Evolutionary conservation across 2,797 vertebrate species (phyloP), one percentile per base, ranked within the genome.

Genomic region (Cyclopterus lumpus): DNA sequence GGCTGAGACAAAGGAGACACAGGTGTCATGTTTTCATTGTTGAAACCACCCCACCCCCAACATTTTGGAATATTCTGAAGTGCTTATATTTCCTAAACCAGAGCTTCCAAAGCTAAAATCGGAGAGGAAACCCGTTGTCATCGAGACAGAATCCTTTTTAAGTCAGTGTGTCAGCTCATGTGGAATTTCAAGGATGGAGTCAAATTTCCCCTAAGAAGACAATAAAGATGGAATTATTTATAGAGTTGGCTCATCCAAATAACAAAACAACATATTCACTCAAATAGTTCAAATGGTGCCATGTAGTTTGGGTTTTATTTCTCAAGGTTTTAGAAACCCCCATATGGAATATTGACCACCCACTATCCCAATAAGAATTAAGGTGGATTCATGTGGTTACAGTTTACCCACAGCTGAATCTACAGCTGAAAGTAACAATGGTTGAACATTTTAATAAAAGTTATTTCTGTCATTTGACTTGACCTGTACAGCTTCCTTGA

Each of bases 1-100:
- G 64, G 51, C 38, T 26, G 48, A 30, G 16, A 38, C 28, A 49
- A 59, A 4, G 16, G 10, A 70, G 57, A 70, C 48, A n/a, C 16
- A 36, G 11, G 26, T 66, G 61, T 44, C 38, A 22, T 30, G 62
- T 64, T 82, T 42, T 77, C 26, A 42, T 7, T 16, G 32, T 8
- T 44, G 44, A 61, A 32, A 32, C 6, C 32, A 7, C 32, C 7
- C 32, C 32, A 32, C 28, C 24, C 28, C 28, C 4, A 32, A 32
- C 30, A 30, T 32, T 32, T 32, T 32, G 32, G 32, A 32, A 32
- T 32, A 44, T 62, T 64, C 44, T 69, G n/a, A 67, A 30, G 36
- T 15, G 12, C 28, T 61, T 9, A 2, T 28, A 54, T 60, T 46
- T 36, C 48, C 55, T 14, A 48, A 48, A 22, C 16, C 42, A 18